Conservation (phyloP, 2,888 invertebrate species). For the Smittia aterrima region DNA sequence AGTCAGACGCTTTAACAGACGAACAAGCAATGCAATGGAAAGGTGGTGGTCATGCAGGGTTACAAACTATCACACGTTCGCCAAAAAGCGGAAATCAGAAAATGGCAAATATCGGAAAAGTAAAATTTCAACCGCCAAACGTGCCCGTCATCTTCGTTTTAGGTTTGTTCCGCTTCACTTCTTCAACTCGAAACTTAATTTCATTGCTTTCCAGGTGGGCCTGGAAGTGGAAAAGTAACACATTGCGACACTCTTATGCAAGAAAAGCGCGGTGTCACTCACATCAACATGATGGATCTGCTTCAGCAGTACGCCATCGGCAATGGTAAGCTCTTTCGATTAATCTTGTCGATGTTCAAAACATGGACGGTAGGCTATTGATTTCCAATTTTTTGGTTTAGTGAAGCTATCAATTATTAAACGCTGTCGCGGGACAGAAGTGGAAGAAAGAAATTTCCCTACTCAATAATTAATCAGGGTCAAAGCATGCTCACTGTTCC, state of each 20-base stretch:
- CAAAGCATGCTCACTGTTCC: too few relatives aligned
- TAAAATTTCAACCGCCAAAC: slow-evolving; percentile 81
- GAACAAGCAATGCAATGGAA: slow-evolving; percentile 55
- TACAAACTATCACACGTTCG: slow-evolving; percentile 53
- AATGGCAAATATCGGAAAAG: slow-evolving; percentile 75
- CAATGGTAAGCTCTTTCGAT: slow-evolving; percentile 66
- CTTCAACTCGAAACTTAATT: background rate
- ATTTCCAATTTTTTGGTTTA: slow-evolving; percentile 16
- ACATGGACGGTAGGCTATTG: background rate
- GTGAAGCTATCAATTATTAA: slow-evolving; percentile 35
- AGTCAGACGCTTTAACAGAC: slow-evolving; percentile 57
- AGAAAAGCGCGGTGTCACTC: slow-evolving; percentile 78
- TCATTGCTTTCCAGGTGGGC: slow-evolving; percentile 67
- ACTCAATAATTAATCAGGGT: slow-evolving; percentile 27
- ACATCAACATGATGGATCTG: slow-evolving; percentile 89
- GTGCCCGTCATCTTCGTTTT: slow-evolving; percentile 87
- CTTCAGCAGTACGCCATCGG: slow-evolving; percentile 86
- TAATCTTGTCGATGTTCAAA: slow-evolving; percentile 11
- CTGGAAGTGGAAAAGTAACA: slow-evolving; percentile 97
- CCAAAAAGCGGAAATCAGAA: slow-evolving; percentile 71
- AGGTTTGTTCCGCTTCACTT: slow-evolving; percentile 58
- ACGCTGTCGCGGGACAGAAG: slow-evolving; percentile 23
- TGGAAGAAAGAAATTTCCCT: slow-evolving; percentile 1
- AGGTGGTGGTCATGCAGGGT: slow-evolving; percentile 49
- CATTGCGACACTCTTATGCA: slow-evolving; percentile 91